A percentile compares a stretch with the other conserved stretches of the same genome.
phyloP scores from a whole-genome alignment of 2,888 invertebrate genomes.

The Pterostichus madidus region DNA sequence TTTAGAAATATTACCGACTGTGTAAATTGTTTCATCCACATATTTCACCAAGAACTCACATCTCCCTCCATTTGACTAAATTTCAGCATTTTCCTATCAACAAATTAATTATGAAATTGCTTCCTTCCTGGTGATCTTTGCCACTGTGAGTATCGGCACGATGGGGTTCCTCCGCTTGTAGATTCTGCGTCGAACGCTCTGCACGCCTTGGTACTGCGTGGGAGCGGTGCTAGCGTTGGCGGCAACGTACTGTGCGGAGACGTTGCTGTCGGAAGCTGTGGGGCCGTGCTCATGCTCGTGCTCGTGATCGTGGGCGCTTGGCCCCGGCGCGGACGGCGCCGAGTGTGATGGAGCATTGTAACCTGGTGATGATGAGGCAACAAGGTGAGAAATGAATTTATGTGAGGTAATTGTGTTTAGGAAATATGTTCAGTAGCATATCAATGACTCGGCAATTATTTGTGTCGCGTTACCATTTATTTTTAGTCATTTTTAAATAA shows the following conservation, averaged over 20 bases:
- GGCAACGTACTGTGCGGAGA: slow-evolving; percentile 40
- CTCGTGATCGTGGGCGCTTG: neutral
- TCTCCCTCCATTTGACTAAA: too few species aligned
- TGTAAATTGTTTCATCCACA: too few species aligned
- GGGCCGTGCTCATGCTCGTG: slow-evolving; percentile 52
- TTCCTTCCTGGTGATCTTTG: slow-evolving; percentile 29
- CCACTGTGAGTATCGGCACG: slow-evolving; percentile 28
- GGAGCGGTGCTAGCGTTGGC: neutral
- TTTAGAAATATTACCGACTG: too few species aligned
- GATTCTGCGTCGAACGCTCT: slow-evolving; percentile 13
- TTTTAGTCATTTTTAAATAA: too few species aligned
- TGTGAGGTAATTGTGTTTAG: neutral
- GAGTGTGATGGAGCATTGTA: slow-evolving; percentile 18
- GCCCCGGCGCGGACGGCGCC: neutral
- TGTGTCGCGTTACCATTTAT: too few species aligned
- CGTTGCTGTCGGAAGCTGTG: slow-evolving; percentile 58
- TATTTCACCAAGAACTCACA: too few species aligned
- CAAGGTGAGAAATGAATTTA: neutral
- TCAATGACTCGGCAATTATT: too few species aligned
- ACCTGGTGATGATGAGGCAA: neutral
- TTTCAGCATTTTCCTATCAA: too few species aligned
- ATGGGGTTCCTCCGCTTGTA: slow-evolving; percentile 29
- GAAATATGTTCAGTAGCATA: too few species aligned
- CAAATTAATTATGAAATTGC: too few species aligned
- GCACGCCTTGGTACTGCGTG: neutral